phyloP scores from a whole-genome alignment of 2,113 vertebrate species.

The Opisthocomus hoazin region DNA sequence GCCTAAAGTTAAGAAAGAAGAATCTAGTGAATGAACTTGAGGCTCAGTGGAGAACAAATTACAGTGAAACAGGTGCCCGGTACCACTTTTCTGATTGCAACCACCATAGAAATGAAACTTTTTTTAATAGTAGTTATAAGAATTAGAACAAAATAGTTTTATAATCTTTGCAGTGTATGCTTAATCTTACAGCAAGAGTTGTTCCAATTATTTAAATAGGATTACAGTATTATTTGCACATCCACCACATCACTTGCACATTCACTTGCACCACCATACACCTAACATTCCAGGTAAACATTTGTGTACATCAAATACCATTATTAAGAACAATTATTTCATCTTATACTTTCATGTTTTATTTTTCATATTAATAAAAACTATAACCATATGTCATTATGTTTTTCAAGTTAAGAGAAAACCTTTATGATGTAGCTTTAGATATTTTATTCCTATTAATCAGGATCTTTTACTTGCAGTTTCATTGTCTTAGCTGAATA shows the following conservation, averaged over 20 bases:
- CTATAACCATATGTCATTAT: background rate
- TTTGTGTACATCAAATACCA: background rate
- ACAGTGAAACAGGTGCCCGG: background rate
- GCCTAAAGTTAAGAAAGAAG: background rate
- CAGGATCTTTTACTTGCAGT: background rate
- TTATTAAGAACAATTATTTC: background rate
- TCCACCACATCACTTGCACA: too few relatives aligned
- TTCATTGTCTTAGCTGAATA: background rate
- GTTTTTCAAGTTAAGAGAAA: background rate
- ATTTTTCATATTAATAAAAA: background rate
- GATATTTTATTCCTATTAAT: background rate
- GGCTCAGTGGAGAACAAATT: background rate
- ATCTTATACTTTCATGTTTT: background rate
- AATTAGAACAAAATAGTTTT: background rate
- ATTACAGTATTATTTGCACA: too few relatives aligned
- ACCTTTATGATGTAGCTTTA: background rate
- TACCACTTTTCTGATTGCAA: background rate
- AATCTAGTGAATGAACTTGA: background rate
- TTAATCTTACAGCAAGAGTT: background rate
- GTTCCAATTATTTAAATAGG: background rate
- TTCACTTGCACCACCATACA: background rate
- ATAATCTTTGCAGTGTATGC: background rate
- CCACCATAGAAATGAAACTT: background rate
- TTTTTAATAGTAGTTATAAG: background rate
- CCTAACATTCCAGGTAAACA: background rate